These are phyloP conservation scores for Ammodytes dubius DNA, from an alignment of 2,113 vertebrate species.

Conservation along the genomic window DNA sequence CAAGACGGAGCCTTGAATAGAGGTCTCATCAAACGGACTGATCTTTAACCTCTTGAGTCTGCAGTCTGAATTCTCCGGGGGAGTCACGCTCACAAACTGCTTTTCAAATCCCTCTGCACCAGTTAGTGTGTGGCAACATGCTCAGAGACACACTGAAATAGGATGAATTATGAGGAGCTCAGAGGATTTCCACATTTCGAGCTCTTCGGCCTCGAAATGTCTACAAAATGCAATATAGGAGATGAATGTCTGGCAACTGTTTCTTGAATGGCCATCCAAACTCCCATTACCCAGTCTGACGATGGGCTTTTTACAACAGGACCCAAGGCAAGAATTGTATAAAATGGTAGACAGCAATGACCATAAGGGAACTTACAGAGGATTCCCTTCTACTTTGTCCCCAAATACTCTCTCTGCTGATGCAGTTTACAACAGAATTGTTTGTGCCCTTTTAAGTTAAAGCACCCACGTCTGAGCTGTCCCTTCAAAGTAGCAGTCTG, in stretches of 20 bases:
- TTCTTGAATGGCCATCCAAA: conserved; percentile 52
- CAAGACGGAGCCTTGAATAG: conserved; percentile 13
- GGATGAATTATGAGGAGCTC: conserved; percentile 44
- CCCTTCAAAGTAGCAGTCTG: background rate
- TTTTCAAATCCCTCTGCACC: conserved; percentile 66
- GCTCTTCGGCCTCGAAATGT: conserved; percentile 25
- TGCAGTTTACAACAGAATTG: conserved; percentile 10
- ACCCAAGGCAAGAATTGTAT: conserved; percentile 31
- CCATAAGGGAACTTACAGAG: conserved; percentile 4
- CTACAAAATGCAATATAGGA: conserved; percentile 50
- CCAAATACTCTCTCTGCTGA: background rate
- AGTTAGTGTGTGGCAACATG: conserved; percentile 59
- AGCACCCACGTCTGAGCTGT: background rate
- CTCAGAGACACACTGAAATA: conserved; percentile 52
- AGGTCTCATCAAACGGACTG: conserved; percentile 29
- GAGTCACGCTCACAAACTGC: conserved; percentile 47
- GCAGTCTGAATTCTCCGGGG: conserved; percentile 48
- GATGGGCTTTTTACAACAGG: conserved; percentile 42
- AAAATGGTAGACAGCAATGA: conserved; percentile 22
- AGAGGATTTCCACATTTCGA: conserved; percentile 44
- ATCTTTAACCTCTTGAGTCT: conserved; percentile 60
- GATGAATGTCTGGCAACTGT: conserved; percentile 47
- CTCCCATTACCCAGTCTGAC: conserved; percentile 28
- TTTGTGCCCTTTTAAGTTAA: conserved; percentile 15
- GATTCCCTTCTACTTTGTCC: background rate